Conservation (phyloP, 2,888 invertebrate species). For the Callyntrura sp. region DNA sequence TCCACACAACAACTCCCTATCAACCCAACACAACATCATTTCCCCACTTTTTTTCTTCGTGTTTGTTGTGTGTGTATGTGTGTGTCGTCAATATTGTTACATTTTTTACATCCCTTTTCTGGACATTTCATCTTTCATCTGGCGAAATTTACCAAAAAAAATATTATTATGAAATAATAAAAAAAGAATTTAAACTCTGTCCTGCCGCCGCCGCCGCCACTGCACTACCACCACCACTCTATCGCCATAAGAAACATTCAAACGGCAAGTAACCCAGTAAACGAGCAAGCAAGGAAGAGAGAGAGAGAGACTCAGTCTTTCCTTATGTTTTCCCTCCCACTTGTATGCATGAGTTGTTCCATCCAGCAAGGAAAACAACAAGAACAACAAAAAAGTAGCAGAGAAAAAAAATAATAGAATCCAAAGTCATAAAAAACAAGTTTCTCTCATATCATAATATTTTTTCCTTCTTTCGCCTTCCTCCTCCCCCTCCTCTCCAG, state of each 20-base stretch:
- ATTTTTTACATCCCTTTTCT: not conserved
- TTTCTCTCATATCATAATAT: not conserved
- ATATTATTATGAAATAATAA: conserved; percentile 18
- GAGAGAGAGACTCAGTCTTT: not conserved
- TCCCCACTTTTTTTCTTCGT: not conserved
- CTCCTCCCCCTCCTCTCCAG: not conserved
- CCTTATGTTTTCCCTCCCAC: not conserved
- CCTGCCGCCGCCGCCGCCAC: not conserved
- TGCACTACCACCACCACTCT: not conserved
- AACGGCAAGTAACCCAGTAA: not conserved
- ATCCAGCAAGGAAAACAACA: conserved; percentile 16
- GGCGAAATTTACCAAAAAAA: conserved; percentile 12
- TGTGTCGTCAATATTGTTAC: conserved; percentile 28
- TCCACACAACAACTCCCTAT: not conserved
- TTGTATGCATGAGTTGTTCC: conserved; percentile 10
- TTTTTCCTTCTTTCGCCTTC: not conserved
- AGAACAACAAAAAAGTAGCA: not conserved
- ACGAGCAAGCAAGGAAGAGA: too few species aligned
- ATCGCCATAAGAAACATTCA: not conserved
- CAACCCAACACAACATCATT: too few species aligned
- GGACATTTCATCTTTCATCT: conserved; percentile 42
- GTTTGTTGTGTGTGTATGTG: not conserved
- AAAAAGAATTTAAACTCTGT: conserved; percentile 22
- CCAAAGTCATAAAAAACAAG: conserved; percentile 29
- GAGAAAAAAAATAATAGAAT: conserved; percentile 19